A percentile compares a stretch with the other conserved stretches of the same genome.
Evolutionary conservation across 2,113 vertebrate species (phyloP).

Genomic region (Psettodes erumei): DNA sequence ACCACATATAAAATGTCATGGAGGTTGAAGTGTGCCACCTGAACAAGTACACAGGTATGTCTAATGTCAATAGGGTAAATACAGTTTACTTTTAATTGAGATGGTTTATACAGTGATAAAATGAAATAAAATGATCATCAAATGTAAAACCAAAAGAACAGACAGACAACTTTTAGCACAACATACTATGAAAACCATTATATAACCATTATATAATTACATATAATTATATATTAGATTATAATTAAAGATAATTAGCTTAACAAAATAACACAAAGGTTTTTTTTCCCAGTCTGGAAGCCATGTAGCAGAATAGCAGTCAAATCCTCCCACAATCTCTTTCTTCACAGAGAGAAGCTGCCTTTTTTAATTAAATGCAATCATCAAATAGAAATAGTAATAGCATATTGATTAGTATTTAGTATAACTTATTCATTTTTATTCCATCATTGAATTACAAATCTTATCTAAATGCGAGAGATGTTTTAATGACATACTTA

Average conservation of each 20-base stretch:
- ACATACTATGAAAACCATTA: neutral
- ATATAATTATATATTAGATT: too few relatives aligned
- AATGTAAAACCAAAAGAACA: neutral
- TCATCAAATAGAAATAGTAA: neutral
- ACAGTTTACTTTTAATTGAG: too few relatives aligned
- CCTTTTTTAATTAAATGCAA: too few relatives aligned
- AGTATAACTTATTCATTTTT: too few relatives aligned
- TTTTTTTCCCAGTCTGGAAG: neutral
- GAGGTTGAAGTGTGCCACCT: constrained; percentile 10
- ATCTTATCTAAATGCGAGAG: neutral
- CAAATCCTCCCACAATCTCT: neutral
- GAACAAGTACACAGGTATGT: neutral
- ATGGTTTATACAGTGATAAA: too few relatives aligned
- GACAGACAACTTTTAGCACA: neutral
- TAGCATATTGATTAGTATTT: neutral
- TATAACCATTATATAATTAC: too few relatives aligned
- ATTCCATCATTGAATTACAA: neutral
- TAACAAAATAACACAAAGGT: neutral
- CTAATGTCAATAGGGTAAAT: too few relatives aligned
- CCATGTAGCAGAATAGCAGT: too few relatives aligned
- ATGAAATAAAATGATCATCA: neutral
- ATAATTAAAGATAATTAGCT: neutral
- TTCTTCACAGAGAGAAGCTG: too few relatives aligned
- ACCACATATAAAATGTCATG: neutral
- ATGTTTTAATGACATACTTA: neutral